phyloP scores from a whole-genome alignment of 2,113 vertebrate genomes.

The Lepisosteus osseus region DNA sequence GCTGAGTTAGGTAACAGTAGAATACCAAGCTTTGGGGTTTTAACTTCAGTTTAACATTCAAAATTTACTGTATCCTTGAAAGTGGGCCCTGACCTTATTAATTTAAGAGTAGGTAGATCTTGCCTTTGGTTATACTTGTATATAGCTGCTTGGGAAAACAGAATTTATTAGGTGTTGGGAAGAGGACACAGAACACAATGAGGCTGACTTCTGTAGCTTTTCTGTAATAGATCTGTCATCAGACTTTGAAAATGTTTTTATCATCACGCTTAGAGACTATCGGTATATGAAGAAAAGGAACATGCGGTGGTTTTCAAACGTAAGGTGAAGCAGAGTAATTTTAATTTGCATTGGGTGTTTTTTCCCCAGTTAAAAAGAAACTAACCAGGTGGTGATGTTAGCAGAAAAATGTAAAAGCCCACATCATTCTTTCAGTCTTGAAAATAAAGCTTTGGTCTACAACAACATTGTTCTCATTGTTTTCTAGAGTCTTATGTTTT shows the following conservation, averaged over 20 bases:
- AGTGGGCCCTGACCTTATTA: not conserved
- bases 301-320: too few relatives aligned
- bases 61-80: not conserved
- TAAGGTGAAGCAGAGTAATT: not conserved
- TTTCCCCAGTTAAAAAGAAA: too few relatives aligned
- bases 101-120: not conserved
- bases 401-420: too few relatives aligned
- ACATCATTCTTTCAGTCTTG: too few relatives aligned
- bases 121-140: not conserved
- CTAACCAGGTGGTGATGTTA: too few relatives aligned
- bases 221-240: constrained; percentile 6
- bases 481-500: too few relatives aligned
- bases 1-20: not conserved
- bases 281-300: not conserved
- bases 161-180: constrained; percentile 13
- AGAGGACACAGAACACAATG: not conserved
- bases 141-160: not conserved
- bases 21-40: not conserved
- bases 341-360: not conserved
- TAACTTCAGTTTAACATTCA: too few relatives aligned
- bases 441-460: too few relatives aligned
- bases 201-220: not conserved
- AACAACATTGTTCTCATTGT: too few relatives aligned
- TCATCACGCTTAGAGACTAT: not conserved
- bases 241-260: constrained; percentile 4